Conservation (phyloP, 2,113 vertebrate genomes). For the Lota lota region DNA sequence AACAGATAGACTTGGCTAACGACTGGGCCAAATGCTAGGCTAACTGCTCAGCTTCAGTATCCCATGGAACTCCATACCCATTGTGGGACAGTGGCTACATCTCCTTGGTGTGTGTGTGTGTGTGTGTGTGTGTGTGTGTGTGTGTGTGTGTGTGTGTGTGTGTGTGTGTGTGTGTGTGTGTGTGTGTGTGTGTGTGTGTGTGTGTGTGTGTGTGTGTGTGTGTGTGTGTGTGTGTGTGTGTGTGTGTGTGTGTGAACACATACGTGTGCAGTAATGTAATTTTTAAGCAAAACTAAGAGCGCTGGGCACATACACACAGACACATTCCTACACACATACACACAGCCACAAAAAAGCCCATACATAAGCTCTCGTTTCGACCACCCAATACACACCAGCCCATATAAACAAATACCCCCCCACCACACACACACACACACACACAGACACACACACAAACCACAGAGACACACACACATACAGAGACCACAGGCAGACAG, state of each 20-base stretch:
- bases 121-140: conserved; percentile 28
- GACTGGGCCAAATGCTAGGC: background rate
- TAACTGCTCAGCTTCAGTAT: conserved; percentile 64
- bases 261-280: conserved; percentile 1
- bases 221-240: conserved; percentile 5
- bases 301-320: conserved; percentile 37
- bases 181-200: conserved; percentile 5
- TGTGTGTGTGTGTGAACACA: background rate
- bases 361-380: conserved; percentile 8
- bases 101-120: conserved; percentile 29
- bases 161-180: conserved; percentile 10
- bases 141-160: conserved; percentile 22
- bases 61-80: conserved; percentile 68
- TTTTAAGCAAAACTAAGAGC: conserved; percentile 25
- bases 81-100: conserved; percentile 57
- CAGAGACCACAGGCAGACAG: conserved; percentile 54
- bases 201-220: conserved; percentile 1
- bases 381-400: conserved; percentile 48
- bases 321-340: conserved; percentile 30
- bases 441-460: conserved; percentile 41
- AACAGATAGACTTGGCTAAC: background rate
- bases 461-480: conserved; percentile 22
- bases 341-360: conserved; percentile 17
- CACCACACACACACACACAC: conserved; percentile 21
- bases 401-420: conserved; percentile 54